These are phyloP conservation scores for Podarcis siculus DNA, from an alignment of 2,797 vertebrate species.

Conservation along the genomic window DNA sequence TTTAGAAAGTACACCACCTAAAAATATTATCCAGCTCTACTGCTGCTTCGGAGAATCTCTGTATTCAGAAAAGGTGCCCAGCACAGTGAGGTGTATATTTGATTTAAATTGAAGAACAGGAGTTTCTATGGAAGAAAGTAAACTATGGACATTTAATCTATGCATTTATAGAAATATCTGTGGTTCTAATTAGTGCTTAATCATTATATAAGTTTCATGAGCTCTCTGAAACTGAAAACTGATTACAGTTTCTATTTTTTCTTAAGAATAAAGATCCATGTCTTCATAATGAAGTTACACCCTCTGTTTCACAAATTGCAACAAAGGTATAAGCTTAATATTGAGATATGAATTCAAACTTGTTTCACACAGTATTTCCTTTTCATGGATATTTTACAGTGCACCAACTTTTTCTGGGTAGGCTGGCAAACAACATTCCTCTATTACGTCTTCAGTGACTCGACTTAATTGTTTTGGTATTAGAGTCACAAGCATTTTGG, in stretches of 20 bases:
- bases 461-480: not conserved
- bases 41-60: not conserved
- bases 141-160: not conserved
- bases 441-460: not conserved
- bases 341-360: constrained; percentile 41
- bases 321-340: constrained; percentile 84
- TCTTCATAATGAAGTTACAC: constrained; percentile 81
- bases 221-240: constrained; percentile 50
- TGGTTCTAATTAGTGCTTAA: not conserved
- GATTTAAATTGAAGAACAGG: constrained; percentile 8
- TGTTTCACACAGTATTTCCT: not conserved
- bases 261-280: constrained; percentile 86
- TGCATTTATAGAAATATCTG: not conserved
- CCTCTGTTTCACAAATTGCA: constrained; percentile 76
- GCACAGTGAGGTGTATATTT: constrained; percentile 12
- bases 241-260: constrained; percentile 46
- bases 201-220: constrained; percentile 17
- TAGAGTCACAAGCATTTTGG: not conserved
- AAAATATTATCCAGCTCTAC: not conserved
- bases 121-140: not conserved
- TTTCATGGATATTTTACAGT: not conserved
- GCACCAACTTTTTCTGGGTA: constrained; percentile 1
- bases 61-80: not conserved
- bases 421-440: not conserved
- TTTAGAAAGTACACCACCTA: not conserved